Base-by-base conservation (phyloP, 2,797 vertebrate species). In the Adrianichthys oophorus region DNA sequence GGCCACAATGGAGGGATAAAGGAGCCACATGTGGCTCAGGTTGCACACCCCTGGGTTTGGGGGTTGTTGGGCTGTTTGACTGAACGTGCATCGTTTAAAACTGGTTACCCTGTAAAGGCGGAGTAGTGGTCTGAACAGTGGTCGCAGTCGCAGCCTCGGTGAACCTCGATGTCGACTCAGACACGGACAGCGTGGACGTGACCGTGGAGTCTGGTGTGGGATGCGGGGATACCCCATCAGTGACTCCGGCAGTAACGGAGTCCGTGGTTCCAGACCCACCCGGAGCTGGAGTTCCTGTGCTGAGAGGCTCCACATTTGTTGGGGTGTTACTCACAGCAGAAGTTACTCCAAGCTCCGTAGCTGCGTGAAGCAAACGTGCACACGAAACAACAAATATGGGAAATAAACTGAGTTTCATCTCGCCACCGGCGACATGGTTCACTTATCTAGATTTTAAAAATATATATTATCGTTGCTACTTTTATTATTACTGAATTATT, bases 371-470 rank as follows among this genome's bases (percentile, higher is more conserved):
- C 18, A 75, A 59, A 67, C 26, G 16, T 46, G 59, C 70, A 57
- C 44, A 80, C 7, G 80, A 17, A 14, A 79, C 1, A 6, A 83
- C 2, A 43, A 65, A 43, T 4, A 87, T 13, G 1, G 16, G 52
- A 48, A 84, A 0, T 5, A 23, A 54, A 68, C 5, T 44, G 19
- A 5, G 15, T 50, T 47, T 64, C 90, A 90, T 89, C n/a, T 67
- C 41, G 5, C 64, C 63, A 66, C 66, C 12, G 45, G 3, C 45
- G 29, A 47, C 67, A 77, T 68, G 19, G 0, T 17, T 32, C 17
- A 8, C 15, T 4, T 1, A 41, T 40, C 24, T 37, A 37, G 10
- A 37, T 13, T 37, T 13, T 12, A 37, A 37, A 12, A 12, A 37
- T 26, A 26, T 26, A 37, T 12, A 37, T 37, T 37, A 12, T 37